These are phyloP conservation scores for Choloepus didactylus DNA, from an alignment of 2,797 vertebrate genomes.

Conservation along the genomic window DNA sequence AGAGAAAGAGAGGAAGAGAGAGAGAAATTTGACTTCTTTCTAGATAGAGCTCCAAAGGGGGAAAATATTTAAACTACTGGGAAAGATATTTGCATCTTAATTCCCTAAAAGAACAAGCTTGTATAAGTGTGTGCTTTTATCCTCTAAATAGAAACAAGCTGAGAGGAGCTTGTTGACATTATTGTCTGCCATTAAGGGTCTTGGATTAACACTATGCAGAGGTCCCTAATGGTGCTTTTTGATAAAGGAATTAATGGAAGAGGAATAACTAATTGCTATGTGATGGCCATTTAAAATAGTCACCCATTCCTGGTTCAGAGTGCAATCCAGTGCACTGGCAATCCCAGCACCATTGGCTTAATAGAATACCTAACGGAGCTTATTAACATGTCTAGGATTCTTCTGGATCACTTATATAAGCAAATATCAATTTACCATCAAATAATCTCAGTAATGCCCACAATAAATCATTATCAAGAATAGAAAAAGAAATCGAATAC, in stretches of 20 bases:
- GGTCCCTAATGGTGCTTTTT: constrained; percentile 10
- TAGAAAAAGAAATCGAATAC: not conserved
- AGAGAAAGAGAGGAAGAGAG: not conserved
- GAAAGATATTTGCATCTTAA: constrained; percentile 4
- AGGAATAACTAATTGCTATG: constrained; percentile 18
- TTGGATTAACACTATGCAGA: not conserved
- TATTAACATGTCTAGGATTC: not conserved
- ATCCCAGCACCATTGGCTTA: not conserved
- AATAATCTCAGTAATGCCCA: not conserved
- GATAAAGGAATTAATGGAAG: constrained; percentile 63
- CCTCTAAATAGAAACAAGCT: constrained; percentile 47
- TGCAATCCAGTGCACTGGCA: not conserved
- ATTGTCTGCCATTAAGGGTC: constrained; percentile 12
- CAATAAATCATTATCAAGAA: not conserved
- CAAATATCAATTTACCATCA: constrained; percentile 10
- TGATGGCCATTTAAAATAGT: constrained; percentile 17
- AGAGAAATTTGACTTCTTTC: not conserved
- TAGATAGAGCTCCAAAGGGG: not conserved
- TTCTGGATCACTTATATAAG: not conserved
- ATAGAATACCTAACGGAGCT: not conserved
- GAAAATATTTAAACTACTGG: not conserved
- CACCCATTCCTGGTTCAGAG: not conserved
- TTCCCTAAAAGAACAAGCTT: not conserved
- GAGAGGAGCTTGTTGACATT: constrained; percentile 25
- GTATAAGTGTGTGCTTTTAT: not conserved